Evolutionary conservation across 2,797 vertebrate genomes (phyloP), one percentile per base, ranked within the genome.

Genomic region (Tarsius wallacei): DNA sequence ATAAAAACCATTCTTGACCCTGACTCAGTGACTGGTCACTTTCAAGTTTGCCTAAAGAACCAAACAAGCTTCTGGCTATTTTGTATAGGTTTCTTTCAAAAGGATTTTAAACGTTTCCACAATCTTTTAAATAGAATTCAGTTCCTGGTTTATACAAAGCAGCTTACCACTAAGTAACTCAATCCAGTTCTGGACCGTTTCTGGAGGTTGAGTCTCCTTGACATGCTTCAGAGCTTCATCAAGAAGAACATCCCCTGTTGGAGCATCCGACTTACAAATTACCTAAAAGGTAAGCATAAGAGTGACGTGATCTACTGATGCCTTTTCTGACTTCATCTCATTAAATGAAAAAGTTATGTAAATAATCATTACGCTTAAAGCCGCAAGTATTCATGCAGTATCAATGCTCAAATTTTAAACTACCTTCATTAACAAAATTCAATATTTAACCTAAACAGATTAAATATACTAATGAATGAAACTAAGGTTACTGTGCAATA

Each of bases 171-270:
- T 99, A 97, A 99, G 99, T 78, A 99, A 99, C 87, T 99, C 99
- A 85, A 99, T 99, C 99, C 99, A 99, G 98, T 99, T 99, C 98
- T 99, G 99, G 96, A 99, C 99, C 0, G 99, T 99, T 99, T 99
- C 99, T 8, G 99, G 99, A 64, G 99, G 99, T 0, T 99, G 99
- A 0, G 99, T 99, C 96, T 99, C 99, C 98, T 99, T 99, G 97
- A 99, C 99, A 95, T 99, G 99, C 98, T 99, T 99, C 83, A 99
- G 98, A 94, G 99, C 99, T 99, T 99, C 99, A 94, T 99, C 99
- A 96, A 99, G 99, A 76, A 99, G 99, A 98, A 99, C 99, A 61
- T 99, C 99, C 19, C 99, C 99, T 16, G 99, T 99, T 28, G 99
- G 99, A 97, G 99, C 99, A 93, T 99, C 99, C 5, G 99, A 99